Evolutionary conservation across 2,888 invertebrate species (phyloP).

Genomic region (Drosophila meridionalis): DNA sequence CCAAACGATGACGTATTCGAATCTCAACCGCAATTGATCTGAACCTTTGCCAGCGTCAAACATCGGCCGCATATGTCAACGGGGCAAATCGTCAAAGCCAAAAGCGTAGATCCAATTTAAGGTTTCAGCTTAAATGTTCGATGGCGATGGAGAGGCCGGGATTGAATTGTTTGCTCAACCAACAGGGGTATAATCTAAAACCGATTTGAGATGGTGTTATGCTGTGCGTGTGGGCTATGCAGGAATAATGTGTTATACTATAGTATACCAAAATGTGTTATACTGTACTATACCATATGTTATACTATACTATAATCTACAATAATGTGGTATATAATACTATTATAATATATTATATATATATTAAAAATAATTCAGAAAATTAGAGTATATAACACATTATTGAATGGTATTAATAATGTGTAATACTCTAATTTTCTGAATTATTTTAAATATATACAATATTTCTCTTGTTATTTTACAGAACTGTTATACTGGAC

Average conservation of each 20-base stretch:
- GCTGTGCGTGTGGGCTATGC: too few relatives aligned
- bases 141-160: background rate
- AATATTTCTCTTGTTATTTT: too few relatives aligned
- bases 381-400: too few relatives aligned
- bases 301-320: background rate
- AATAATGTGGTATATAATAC: background rate
- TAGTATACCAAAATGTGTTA: background rate
- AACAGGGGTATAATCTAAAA: background rate
- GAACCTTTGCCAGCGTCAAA: background rate
- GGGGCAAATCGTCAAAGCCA: background rate
- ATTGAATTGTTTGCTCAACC: background rate
- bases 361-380: too few relatives aligned
- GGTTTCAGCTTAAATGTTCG: background rate
- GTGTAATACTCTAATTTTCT: too few relatives aligned
- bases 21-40: background rate
- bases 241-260: background rate
- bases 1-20: constrained; percentile 6
- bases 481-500: background rate
- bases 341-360: too few relatives aligned
- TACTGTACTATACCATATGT: background rate
- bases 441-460: too few relatives aligned
- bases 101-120: background rate
- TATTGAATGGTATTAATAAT: too few relatives aligned
- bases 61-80: background rate
- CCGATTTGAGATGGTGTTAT: background rate